Conservation (phyloP, 2,888 invertebrate genomes). For the Alsophila aescularia region DNA sequence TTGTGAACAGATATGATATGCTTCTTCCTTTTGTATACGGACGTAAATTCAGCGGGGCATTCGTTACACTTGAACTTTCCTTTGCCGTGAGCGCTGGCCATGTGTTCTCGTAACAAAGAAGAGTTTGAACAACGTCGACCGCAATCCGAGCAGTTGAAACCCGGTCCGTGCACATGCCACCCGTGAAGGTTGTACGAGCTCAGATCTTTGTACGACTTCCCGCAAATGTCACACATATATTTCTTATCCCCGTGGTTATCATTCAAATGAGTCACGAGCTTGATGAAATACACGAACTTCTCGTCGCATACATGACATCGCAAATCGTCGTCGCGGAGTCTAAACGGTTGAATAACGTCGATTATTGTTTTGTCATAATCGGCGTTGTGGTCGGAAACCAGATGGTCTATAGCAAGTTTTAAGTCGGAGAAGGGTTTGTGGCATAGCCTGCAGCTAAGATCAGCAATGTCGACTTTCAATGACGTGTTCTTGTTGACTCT, state of each 20-base stretch:
- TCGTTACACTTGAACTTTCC: constrained; percentile 46
- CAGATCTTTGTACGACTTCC: constrained; percentile 20
- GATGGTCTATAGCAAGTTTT: constrained; percentile 38
- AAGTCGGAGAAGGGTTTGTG: constrained; percentile 32
- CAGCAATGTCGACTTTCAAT: constrained; percentile 44
- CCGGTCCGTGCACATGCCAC: constrained; percentile 25
- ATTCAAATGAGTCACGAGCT: constrained; percentile 25
- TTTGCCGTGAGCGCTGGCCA: constrained; percentile 48
- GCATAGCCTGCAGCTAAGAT: constrained; percentile 38
- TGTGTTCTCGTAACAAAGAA: constrained; percentile 35
- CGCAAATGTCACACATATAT: constrained; percentile 28
- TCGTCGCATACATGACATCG: constrained; percentile 25
- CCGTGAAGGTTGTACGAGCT: constrained; percentile 16
- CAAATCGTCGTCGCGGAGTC: constrained; percentile 28
- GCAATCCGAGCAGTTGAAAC: constrained; percentile 48
- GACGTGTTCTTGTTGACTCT: constrained; percentile 40
- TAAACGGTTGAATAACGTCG: constrained; percentile 24
- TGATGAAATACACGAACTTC: constrained; percentile 30
- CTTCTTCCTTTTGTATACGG: constrained; percentile 47
- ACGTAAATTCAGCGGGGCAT: constrained; percentile 50
- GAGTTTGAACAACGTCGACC: constrained; percentile 42
- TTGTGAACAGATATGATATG: constrained; percentile 50
- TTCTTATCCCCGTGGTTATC: constrained; percentile 24
- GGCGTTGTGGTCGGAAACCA: constrained; percentile 35
- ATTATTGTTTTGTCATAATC: constrained; percentile 15